These are phyloP conservation scores for Drosophila pallidifrons DNA, from an alignment of 1,140 invertebrate genomes.

Conservation along the genomic window DNA sequence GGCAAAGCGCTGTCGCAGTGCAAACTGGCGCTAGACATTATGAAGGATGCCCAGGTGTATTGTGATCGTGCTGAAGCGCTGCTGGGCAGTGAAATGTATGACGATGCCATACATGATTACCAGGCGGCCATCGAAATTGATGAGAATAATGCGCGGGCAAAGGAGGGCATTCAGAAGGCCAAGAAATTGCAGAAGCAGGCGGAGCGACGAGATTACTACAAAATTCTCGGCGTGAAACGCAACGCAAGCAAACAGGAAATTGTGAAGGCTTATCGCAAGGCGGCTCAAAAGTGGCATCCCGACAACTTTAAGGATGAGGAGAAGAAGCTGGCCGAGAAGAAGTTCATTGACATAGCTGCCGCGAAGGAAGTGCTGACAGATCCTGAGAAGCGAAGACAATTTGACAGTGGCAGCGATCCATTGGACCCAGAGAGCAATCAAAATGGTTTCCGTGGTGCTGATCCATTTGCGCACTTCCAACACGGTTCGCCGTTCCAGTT, in stretches of 20 bases:
- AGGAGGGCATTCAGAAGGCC: slow-evolving; percentile 95
- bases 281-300: slow-evolving; percentile 99
- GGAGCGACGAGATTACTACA: slow-evolving; percentile 98
- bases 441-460: slow-evolving; percentile 88
- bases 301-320: slow-evolving; percentile 97
- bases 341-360: slow-evolving; percentile 99
- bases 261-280: slow-evolving; percentile 97
- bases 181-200: slow-evolving; percentile 97
- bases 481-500: slow-evolving; percentile 96
- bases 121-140: slow-evolving; percentile 95
- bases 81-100: slow-evolving; percentile 95
- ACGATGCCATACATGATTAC: slow-evolving; percentile 96
- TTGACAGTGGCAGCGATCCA: slow-evolving; percentile 98
- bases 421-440: slow-evolving; percentile 95
- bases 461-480: slow-evolving; percentile 96
- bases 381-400: slow-evolving; percentile 95
- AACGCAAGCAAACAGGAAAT: slow-evolving; percentile 97
- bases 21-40: slow-evolving; percentile 91
- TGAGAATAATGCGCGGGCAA: slow-evolving; percentile 91
- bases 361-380: slow-evolving; percentile 97
- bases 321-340: slow-evolving; percentile 98
- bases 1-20: slow-evolving; percentile 91
- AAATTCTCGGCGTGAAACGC: slow-evolving; percentile 93
- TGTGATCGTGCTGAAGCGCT: slow-evolving; percentile 98
- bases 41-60: slow-evolving; percentile 91